Evolutionary conservation across 2,113 vertebrate species (phyloP), one percentile per base, ranked within the genome.

Genomic region (Menidia beryllina): DNA sequence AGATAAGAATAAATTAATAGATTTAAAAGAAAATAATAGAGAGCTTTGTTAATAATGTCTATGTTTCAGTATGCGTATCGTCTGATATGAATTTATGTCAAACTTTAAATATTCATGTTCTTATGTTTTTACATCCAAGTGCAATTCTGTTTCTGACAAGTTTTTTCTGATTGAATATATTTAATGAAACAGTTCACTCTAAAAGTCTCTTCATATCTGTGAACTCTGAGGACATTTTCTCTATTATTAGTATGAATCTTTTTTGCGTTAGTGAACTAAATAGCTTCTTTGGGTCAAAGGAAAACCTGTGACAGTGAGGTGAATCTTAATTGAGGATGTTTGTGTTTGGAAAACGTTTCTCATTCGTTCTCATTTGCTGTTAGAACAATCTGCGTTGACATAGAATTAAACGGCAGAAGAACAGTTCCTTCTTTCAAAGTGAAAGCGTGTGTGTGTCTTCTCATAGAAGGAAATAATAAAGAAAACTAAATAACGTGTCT

Each of bases 391-490:
- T 26, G 13, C 49, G 25, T 51, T 48, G 13, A 47, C 47, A 53
- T 7, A 14, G 24, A 60, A 25, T 43, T 6, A 67, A 66, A 61
- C 9, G 11, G 23, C 7, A 41, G 23, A 59, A 17, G 19, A 68
- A 49, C 26, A 20, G 62, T 66, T 72, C 69, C 48, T 72, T 91
- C 84, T 90, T 92, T 91, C 89, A 90, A 89, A 89, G 60, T 91
- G 84, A 91, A 90, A 88, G 87, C 36, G n/a, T 61, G 50, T 61
- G 50, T 23, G 20, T 41, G 64, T 78, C 82, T 90, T 92, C 89
- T 91, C 89, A 83, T 69, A 90, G 89, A 91, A 89, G 89, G 0
- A 30, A 53, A 65, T 71, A 41, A n/a, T 60, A 41, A 25, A 25
- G 49, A 30, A 63, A 5, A 61, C 6, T 8, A 34, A 39, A 21